Base-by-base conservation (phyloP, 2,888 invertebrate species). In the Drosophila phalerata region DNA sequence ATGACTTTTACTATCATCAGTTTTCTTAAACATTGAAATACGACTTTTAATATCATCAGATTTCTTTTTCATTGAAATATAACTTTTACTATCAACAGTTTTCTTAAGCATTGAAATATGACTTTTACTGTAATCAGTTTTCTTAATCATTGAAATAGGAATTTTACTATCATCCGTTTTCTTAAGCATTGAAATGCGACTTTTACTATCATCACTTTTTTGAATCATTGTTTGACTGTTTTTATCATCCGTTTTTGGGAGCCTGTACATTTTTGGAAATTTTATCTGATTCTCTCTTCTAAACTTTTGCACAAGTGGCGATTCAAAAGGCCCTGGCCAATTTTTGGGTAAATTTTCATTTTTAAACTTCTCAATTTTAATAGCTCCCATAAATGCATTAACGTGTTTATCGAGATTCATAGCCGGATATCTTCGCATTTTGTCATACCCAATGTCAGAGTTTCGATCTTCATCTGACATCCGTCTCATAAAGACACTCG, bases 241-340 rank as follows among this genome's bases (percentile, higher is more conserved):
- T 38, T 0, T 38, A 15, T 38, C 4, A 4, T 42, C 11, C 2
- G 22, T 22, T 22, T 22, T 22, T 22, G 4, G 2, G 0, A 2
- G 17, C 11, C 2, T 10, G 5, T 11, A 5, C 13, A 3, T 3
- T 22, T 6, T 43, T 25, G 22, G 0, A 19, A 5, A 5, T 3
- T 2, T 45, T 25, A 8, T 28, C 8, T 28, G 30, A 17, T 5
- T 6, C 6, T 17, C 3, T 9, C 13, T 19, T 4, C 49, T 32
- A 34, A 49, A 34, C 1, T 11, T 6, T n/a, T 49, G 13, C 13
- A 49, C 49, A 1, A 49, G 0, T n/a, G 13, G 5, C 19, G 49
- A 49, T n/a, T 49, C 49, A 34, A 49, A 49, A 3, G 49, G 19
- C 2, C 4, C 4, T 13, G 49, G 49, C 49, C 49, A 49, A 34